Base-by-base conservation (phyloP, 2,113 vertebrate species). In the Macaca nemestrina region DNA sequence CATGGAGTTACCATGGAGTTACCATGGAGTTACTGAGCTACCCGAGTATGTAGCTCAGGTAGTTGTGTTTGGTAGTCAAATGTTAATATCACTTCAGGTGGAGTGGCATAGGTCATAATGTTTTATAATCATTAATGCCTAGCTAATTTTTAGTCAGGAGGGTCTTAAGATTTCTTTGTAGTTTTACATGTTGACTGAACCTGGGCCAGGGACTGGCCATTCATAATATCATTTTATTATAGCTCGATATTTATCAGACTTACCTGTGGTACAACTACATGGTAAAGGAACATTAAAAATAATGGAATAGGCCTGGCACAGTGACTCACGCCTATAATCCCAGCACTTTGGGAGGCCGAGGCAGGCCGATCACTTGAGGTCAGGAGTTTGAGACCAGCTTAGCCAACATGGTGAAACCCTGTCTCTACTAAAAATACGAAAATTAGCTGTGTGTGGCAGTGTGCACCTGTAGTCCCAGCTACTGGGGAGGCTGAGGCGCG, bases 51-150 rank as follows among this genome's bases (percentile, higher is more conserved):
- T 6, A 67, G 64, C 72, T 90, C 64, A 90, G 61, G 75, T 88
- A 70, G 27, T 75, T 93, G 48, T 96, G 20, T 61, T 75, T 79
- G 86, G 67, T 80, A 73, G 30, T 93, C 79, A 97, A 84, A 70
- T 73, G n/a, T 88, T 92, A 67, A 11, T 87, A 22, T 88, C 59
- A 83, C 72, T 67, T 78, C 83, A 73, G 25, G 14, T 72, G 38
- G 32, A n/a, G 9, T 84, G 57, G 16, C 13, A 5, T 50, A 88
- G 18, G 27, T 87, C 57, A 40, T 83, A 93, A 55, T 73, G 59
- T 80, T 68, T 93, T 70, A 64, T 27, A 94, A 50, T 76, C 14
- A 45, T 43, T 80, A 93, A 48, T 88, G 43, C 43, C 23, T 76
- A 64, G 30, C 82, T 90, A 93, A 72, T 55, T 88, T 79, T 70